phyloP scores from a whole-genome alignment of 2,113 vertebrate genomes.

The Eretmochelys imbricata region DNA sequence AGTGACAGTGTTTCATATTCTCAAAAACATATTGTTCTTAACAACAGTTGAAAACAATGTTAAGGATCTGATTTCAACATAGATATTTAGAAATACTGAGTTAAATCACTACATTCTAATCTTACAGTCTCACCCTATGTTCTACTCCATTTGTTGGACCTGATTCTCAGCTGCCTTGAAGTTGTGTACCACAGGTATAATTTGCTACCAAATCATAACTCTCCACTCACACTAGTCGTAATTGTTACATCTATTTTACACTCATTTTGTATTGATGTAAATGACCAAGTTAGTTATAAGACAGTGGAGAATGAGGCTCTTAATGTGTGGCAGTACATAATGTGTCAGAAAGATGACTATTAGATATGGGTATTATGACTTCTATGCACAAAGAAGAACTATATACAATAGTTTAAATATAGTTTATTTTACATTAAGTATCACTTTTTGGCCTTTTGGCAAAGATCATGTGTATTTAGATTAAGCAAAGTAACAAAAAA shows the following conservation, averaged over 20 bases:
- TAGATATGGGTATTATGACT: background rate
- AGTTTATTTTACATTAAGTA: background rate
- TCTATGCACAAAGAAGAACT: background rate
- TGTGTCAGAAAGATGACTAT: background rate
- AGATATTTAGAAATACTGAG: background rate
- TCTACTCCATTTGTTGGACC: background rate
- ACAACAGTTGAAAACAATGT: background rate
- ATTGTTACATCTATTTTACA: background rate
- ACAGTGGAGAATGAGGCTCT: background rate
- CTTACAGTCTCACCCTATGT: background rate
- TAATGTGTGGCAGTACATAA: background rate
- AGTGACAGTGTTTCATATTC: background rate
- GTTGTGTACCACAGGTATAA: background rate
- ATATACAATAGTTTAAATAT: background rate
- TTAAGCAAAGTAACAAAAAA: background rate
- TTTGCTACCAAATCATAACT: background rate
- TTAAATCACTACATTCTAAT: background rate
- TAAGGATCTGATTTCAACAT: background rate
- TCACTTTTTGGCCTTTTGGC: background rate
- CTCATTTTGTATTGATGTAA: background rate
- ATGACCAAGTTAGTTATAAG: background rate
- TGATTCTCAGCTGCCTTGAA: background rate
- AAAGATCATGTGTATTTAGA: background rate
- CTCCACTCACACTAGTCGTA: background rate
- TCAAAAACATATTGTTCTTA: background rate